phyloP scores from a whole-genome alignment of 2,888 invertebrate genomes.

The Mesoligia furuncula region DNA sequence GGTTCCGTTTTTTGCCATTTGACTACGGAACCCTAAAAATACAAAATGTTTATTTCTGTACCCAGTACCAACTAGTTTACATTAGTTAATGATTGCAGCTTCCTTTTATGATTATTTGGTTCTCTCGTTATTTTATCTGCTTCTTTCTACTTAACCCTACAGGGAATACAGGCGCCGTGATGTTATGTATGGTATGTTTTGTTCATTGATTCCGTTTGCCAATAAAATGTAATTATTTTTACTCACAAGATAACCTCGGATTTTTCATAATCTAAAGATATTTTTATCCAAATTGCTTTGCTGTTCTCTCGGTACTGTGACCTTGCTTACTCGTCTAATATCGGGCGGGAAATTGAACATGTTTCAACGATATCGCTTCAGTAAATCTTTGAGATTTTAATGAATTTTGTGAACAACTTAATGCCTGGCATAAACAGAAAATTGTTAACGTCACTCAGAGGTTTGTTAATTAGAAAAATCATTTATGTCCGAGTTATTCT shows the following conservation, averaged over 20 bases:
- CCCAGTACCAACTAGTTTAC: too few species aligned
- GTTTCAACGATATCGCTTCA: constrained; percentile 62
- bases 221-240: neutral
- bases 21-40: too few species aligned
- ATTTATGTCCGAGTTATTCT: constrained; percentile 1
- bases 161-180: neutral
- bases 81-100: too few species aligned
- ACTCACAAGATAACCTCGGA: neutral
- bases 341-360: constrained; percentile 66
- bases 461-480: constrained; percentile 49
- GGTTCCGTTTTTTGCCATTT: too few species aligned
- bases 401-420: constrained; percentile 65
- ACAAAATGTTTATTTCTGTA: too few species aligned
- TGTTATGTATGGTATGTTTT: neutral
- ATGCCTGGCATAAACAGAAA: constrained; percentile 59
- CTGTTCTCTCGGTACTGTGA: constrained; percentile 36
- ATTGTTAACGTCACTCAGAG: constrained; percentile 55
- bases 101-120: too few species aligned
- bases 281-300: neutral
- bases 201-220: neutral
- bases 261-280: neutral
- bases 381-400: constrained; percentile 69
- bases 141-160: neutral
- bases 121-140: neutral
- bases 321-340: constrained; percentile 37